Conservation (phyloP, 2,113 vertebrate species). For the Piprites chloris region DNA sequence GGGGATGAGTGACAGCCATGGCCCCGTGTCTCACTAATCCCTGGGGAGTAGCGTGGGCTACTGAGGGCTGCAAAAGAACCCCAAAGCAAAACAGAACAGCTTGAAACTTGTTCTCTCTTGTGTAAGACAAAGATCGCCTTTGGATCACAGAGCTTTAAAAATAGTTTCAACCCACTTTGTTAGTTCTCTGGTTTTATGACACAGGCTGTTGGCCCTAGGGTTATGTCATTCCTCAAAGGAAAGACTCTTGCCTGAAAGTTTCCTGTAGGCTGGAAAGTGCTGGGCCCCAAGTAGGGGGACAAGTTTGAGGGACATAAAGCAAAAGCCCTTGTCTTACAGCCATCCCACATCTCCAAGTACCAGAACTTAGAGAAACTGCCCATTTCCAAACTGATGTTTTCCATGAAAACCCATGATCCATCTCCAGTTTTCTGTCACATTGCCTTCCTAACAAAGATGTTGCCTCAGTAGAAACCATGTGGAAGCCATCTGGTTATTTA, state of each 20-base stretch:
- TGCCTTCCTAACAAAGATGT: neutral
- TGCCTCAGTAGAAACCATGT: neutral
- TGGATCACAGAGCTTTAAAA: conserved; percentile 27
- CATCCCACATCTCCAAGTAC: rapidly evolving
- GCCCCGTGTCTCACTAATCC: neutral
- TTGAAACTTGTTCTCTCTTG: conserved; percentile 18
- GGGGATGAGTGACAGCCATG: neutral
- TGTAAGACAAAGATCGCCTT: neutral
- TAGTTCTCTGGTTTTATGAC: neutral
- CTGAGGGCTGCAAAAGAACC: neutral
- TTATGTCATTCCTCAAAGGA: neutral
- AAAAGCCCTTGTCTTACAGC: neutral
- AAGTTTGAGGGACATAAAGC: rapidly evolving
- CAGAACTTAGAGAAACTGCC: neutral
- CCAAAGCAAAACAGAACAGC: conserved; percentile 7
- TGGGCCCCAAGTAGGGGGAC: neutral
- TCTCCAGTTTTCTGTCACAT: neutral
- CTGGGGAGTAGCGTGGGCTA: neutral
- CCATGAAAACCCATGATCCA: neutral
- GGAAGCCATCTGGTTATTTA: neutral
- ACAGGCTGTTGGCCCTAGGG: neutral
- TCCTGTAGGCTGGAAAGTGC: neutral
- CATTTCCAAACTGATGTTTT: neutral
- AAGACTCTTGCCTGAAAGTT: neutral
- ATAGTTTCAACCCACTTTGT: conserved; percentile 40